Conservation (phyloP, 2,888 invertebrate genomes). For the Parelbella ahira region DNA sequence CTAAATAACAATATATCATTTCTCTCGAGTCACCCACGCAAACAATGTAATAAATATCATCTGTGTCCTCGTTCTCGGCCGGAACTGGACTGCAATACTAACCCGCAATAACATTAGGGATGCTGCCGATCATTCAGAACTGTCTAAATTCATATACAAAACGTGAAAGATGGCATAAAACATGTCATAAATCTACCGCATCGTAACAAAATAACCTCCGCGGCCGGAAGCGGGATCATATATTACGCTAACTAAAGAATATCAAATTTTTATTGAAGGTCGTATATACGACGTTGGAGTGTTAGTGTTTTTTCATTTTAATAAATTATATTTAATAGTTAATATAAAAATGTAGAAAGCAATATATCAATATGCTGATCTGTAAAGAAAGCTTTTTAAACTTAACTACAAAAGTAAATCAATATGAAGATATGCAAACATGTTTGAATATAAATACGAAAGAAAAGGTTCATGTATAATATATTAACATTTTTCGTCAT, state of each 20-base stretch:
- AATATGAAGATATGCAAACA: too few species aligned
- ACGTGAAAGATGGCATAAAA: conserved; percentile 12
- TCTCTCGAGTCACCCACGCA: background rate
- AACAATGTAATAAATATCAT: conserved; percentile 4
- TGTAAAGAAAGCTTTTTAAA: too few species aligned
- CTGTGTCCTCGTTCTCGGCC: background rate
- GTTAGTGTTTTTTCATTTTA: too few species aligned
- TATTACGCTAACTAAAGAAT: conserved; percentile 8
- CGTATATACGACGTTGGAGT: too few species aligned
- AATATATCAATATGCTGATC: too few species aligned
- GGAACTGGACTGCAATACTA: conserved; percentile 2
- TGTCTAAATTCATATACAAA: conserved; percentile 8
- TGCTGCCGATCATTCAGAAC: conserved; percentile 11
- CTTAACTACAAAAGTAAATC: too few species aligned
- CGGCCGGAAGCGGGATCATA: conserved; percentile 15
- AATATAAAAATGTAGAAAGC: too few species aligned
- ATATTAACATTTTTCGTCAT: too few species aligned
- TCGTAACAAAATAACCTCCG: conserved; percentile 13
- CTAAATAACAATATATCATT: too few species aligned
- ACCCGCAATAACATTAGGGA: conserved; percentile 16
- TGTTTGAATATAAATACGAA: too few species aligned
- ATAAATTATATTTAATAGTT: conserved; percentile 1
- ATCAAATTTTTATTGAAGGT: too few species aligned
- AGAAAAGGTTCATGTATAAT: too few species aligned
- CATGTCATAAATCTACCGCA: conserved; percentile 20